These are phyloP conservation scores for Scolopax mira DNA, from an alignment of 2,113 vertebrate genomes.

Conservation along the genomic window DNA sequence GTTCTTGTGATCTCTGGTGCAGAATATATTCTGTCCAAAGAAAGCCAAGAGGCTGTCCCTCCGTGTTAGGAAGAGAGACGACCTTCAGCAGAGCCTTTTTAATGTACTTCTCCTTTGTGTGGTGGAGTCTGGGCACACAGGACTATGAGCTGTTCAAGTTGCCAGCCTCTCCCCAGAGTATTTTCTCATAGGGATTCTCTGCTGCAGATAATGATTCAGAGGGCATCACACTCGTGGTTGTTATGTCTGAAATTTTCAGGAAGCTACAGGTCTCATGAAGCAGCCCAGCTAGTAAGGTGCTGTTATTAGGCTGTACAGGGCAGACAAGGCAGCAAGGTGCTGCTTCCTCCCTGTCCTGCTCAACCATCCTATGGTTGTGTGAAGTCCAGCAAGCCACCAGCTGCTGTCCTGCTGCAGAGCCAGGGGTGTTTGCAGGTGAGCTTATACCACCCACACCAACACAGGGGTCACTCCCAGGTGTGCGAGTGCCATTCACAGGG, in stretches of 20 bases:
- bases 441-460: fast-evolving
- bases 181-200: neutral
- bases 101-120: neutral
- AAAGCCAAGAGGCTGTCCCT: neutral
- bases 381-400: neutral
- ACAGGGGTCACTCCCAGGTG: fast-evolving
- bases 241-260: neutral
- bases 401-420: neutral
- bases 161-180: neutral
- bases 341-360: neutral
- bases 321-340: neutral
- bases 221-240: neutral
- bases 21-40: neutral
- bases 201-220: neutral
- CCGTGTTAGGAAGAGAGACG: neutral
- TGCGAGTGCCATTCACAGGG: fast-evolving
- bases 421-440: neutral
- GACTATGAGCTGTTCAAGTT: neutral
- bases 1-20: neutral
- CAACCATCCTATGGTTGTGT: fast-evolving
- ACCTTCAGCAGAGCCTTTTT: neutral
- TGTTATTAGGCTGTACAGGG: neutral
- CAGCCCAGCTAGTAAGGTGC: neutral
- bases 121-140: neutral
- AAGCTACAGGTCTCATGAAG: neutral